Percentiles rank a stretch among this genome's conserved stretches.
These are phyloP conservation scores for Eudyptes chrysolophus DNA, from an alignment of 2,113 vertebrate species.

Conservation along the genomic window DNA sequence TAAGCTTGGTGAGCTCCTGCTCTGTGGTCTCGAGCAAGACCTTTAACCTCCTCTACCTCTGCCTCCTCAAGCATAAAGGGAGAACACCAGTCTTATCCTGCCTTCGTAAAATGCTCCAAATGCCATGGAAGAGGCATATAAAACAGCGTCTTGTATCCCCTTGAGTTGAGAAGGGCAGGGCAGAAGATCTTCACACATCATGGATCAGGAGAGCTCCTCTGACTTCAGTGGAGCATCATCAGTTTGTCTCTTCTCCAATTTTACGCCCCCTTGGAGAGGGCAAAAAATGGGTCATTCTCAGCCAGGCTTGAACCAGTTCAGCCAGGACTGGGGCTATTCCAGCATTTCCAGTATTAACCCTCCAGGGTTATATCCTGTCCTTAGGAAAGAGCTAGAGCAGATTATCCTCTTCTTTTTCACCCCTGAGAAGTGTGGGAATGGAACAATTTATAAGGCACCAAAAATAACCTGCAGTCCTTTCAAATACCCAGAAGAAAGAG, in stretches of 20 bases:
- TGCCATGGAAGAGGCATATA: neutral
- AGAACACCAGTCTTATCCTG: neutral
- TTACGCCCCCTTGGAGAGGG: neutral
- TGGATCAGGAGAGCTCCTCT: neutral
- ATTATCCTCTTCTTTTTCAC: neutral
- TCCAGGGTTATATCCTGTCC: neutral
- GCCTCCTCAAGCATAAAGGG: neutral
- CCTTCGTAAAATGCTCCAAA: neutral
- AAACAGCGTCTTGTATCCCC: neutral
- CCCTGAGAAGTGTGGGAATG: neutral
- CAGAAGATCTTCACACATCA: neutral
- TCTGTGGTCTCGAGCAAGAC: neutral
- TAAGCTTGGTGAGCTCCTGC: neutral
- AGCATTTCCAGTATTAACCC: neutral
- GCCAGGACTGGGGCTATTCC: neutral
- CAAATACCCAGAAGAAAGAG: neutral
- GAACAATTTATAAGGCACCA: neutral
- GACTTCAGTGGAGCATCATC: neutral
- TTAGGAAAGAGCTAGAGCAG: neutral
- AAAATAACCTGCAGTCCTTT: neutral
- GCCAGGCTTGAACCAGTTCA: neutral
- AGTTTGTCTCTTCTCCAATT: neutral
- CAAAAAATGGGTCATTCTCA: neutral
- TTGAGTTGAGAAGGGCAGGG: neutral
- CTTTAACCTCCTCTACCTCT: neutral